Evolutionary conservation across 2,888 invertebrate species (phyloP).

Genomic region (Carterocephalus palaemon): DNA sequence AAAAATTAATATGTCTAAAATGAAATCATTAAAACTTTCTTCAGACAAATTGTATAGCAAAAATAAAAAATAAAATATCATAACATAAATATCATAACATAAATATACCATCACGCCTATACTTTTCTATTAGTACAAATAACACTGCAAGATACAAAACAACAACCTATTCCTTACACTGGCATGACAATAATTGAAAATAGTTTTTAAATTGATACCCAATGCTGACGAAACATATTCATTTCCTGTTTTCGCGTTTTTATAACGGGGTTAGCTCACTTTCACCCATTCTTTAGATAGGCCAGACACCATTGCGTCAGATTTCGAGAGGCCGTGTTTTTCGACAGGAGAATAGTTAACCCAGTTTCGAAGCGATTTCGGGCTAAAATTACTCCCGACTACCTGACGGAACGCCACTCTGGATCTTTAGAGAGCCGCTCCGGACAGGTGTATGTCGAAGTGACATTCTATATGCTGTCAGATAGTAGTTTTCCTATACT

Average conservation of each 20-base stretch:
- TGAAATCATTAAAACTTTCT: too few species aligned
- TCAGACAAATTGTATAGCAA: too few species aligned
- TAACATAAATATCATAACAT: too few species aligned
- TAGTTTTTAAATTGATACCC: neutral
- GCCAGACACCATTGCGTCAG: constrained; percentile 51
- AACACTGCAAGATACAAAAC: too few species aligned
- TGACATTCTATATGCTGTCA: too few species aligned
- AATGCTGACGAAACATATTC: constrained; percentile 10
- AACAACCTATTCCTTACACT: too few species aligned
- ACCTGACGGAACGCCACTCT: constrained; percentile 58
- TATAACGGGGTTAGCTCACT: constrained; percentile 60
- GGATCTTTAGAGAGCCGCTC: constrained; percentile 34
- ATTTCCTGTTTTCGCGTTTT: constrained; percentile 58
- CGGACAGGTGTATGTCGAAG: constrained; percentile 5
- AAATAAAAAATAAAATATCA: too few species aligned
- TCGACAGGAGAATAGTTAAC: constrained; percentile 72
- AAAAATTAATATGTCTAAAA: too few species aligned
- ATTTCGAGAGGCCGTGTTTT: constrained; percentile 61
- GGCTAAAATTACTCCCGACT: constrained; percentile 48
- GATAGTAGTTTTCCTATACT: too few species aligned
- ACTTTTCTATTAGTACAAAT: too few species aligned
- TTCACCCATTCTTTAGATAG: constrained; percentile 45
- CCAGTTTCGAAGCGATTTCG: constrained; percentile 56
- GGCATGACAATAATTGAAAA: too few species aligned
- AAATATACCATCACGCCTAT: too few species aligned